These are phyloP conservation scores for Ptiloglossa arizonensis DNA, from an alignment of 1,140 invertebrate genomes.

Conservation along the genomic window DNA sequence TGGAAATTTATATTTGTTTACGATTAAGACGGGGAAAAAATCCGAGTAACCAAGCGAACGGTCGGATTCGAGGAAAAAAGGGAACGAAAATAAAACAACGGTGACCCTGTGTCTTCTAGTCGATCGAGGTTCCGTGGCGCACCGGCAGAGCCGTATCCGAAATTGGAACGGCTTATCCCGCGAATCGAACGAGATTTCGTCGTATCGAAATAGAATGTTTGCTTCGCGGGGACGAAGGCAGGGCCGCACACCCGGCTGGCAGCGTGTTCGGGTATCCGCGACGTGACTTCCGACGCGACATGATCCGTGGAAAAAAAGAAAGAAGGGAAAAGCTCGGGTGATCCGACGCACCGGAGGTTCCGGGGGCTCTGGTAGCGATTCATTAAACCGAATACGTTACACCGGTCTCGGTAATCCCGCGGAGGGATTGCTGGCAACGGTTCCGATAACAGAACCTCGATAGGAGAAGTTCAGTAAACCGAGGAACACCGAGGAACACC, in stretches of 20 bases:
- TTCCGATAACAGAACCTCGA: too few relatives aligned
- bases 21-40: not conserved
- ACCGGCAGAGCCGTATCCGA: not conserved
- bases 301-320: not conserved
- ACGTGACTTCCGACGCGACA: conserved; percentile 11
- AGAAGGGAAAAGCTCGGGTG: not conserved
- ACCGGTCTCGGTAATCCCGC: not conserved
- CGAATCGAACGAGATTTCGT: conserved; percentile 24
- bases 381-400: too few relatives aligned
- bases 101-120: not conserved
- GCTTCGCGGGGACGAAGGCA: conserved; percentile 2
- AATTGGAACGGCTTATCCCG: conserved; percentile 35
- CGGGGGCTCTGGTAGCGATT: too few relatives aligned
- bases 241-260: not conserved
- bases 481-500: too few relatives aligned
- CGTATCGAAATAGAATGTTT: conserved; percentile 33
- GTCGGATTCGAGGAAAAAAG: not conserved
- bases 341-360: not conserved
- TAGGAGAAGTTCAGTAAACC: too few relatives aligned
- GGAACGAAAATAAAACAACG: not conserved
- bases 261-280: conserved; percentile 11
- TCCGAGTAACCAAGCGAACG: not conserved
- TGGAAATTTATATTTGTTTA: too few relatives aligned
- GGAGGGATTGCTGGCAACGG: too few relatives aligned
- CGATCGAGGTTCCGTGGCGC: not conserved